phyloP scores from a whole-genome alignment of 2,113 vertebrate genomes.

The Strigops habroptila region DNA sequence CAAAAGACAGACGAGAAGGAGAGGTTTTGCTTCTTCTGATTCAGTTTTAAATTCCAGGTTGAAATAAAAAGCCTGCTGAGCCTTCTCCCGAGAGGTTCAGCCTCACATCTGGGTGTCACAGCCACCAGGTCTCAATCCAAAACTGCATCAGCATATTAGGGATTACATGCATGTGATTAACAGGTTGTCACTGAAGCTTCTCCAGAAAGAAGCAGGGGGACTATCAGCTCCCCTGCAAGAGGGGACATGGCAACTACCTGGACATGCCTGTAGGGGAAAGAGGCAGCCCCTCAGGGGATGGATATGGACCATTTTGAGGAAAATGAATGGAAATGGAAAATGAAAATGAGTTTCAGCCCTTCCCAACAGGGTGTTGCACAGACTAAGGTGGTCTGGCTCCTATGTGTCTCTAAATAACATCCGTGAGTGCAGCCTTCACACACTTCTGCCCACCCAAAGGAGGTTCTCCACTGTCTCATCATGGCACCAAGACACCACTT shows the following conservation, averaged over 20 bases:
- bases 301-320: accelerated
- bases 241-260: background rate
- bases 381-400: background rate
- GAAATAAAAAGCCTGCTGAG: background rate
- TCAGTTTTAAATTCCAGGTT: background rate
- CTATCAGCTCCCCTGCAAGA: background rate
- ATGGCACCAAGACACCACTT: accelerated
- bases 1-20: background rate
- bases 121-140: background rate
- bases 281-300: background rate
- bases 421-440: accelerated
- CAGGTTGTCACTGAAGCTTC: background rate
- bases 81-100: background rate
- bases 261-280: background rate
- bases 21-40: background rate
- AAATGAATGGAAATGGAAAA: background rate
- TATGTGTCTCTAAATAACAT: accelerated
- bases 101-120: background rate
- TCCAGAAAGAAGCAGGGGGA: background rate
- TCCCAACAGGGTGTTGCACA: background rate
- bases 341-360: background rate
- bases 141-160: background rate
- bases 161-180: background rate
- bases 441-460: background rate
- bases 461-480: background rate